Conservation (phyloP, 2,888 invertebrate genomes). For the Drosophila parthenogenetica region DNA sequence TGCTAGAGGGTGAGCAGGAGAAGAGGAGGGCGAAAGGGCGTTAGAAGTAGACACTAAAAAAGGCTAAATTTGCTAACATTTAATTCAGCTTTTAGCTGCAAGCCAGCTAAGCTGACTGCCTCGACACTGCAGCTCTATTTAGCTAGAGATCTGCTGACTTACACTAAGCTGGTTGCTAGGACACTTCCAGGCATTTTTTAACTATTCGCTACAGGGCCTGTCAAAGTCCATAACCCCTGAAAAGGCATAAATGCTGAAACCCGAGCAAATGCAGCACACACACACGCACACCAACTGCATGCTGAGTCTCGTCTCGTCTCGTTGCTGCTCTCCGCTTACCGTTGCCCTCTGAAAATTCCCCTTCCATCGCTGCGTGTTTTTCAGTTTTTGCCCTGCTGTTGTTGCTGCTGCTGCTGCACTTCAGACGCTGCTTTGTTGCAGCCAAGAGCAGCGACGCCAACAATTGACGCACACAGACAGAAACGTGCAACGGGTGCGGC, state of each 20-base stretch:
- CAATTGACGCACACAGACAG: slow-evolving; percentile 76
- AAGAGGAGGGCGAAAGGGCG: neutral
- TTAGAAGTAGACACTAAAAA: neutral
- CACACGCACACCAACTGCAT: slow-evolving; percentile 59
- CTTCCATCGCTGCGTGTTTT: slow-evolving; percentile 32
- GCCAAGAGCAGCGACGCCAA: slow-evolving; percentile 63
- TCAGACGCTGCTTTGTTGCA: slow-evolving; percentile 76
- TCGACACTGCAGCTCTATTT: neutral
- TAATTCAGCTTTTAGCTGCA: no score
- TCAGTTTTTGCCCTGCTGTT: slow-evolving; percentile 56
- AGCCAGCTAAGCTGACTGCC: no score
- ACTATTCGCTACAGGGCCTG: slow-evolving; percentile 24
- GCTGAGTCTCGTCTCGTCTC: slow-evolving; percentile 55
- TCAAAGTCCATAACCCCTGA: slow-evolving; percentile 32
- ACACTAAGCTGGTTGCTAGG: slow-evolving; percentile 22
- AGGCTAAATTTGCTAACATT: no score
- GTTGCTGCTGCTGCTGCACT: slow-evolving; percentile 64
- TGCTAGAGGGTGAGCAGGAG: neutral
- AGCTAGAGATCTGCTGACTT: neutral
- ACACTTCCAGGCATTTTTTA: neutral
- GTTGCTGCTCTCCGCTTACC: neutral
- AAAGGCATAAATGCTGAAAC: slow-evolving; percentile 14
- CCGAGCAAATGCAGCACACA: slow-evolving; percentile 53
- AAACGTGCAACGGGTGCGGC: slow-evolving; percentile 35
- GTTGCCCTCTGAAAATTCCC: neutral